Conservation (phyloP, 1,140 invertebrate genomes). For the Myzus persicae region DNA sequence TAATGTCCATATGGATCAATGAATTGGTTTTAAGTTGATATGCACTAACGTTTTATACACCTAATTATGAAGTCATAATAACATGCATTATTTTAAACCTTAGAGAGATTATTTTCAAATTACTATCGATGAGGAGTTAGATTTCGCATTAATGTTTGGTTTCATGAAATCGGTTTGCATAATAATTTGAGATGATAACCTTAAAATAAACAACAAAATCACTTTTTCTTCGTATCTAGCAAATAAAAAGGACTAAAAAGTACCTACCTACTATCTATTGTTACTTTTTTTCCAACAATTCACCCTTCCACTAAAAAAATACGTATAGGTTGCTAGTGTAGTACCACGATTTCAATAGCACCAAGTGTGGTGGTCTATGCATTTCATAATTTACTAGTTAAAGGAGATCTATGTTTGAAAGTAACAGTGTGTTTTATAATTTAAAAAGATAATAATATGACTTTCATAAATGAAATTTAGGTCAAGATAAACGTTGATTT, state of each 20-base stretch:
- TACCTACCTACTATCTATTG: neutral
- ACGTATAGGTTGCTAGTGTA: neutral
- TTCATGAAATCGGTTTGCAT: neutral
- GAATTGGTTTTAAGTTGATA: neutral
- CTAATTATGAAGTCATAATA: neutral
- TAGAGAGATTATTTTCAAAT: neutral
- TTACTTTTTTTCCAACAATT: slow-evolving; percentile 13
- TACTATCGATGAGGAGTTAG: neutral
- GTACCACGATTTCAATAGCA: neutral
- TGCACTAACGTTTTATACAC: neutral
- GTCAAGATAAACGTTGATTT: slow-evolving; percentile 3
- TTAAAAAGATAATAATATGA: neutral
- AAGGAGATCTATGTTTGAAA: neutral
- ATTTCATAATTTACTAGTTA: neutral
- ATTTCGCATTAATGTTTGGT: neutral
- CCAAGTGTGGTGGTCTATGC: neutral
- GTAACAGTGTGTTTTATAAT: neutral
- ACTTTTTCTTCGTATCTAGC: neutral
- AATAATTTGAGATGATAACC: neutral
- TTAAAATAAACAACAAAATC: neutral
- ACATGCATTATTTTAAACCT: neutral
- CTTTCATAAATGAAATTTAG: slow-evolving; percentile 30
- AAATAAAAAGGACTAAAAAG: neutral
- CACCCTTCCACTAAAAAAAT: neutral
- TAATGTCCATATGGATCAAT: neutral